Percentiles rank a stretch among this genome's conserved stretches.
Evolutionary conservation across 2,113 vertebrate species (phyloP).

Genomic region (Maccullochella peelii): DNA sequence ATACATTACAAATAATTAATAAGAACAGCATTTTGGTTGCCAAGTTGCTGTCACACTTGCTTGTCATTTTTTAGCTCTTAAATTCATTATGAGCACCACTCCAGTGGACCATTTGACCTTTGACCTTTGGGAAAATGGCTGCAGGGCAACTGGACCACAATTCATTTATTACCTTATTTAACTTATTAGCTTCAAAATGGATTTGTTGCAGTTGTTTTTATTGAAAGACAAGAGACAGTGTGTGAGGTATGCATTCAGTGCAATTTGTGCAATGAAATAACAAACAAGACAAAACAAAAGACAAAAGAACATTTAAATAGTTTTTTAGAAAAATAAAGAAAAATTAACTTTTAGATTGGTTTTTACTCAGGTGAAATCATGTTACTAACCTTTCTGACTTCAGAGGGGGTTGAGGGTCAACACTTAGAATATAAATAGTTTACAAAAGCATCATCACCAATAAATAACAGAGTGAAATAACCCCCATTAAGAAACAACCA

Average conservation of each 20-base stretch:
- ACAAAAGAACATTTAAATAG: too few species aligned
- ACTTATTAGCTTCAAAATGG: neutral
- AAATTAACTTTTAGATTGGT: neutral
- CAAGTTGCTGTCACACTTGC: neutral
- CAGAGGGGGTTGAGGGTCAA: neutral
- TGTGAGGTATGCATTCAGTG: too few species aligned
- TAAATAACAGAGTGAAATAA: neutral
- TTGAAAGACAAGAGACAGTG: neutral
- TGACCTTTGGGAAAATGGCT: neutral
- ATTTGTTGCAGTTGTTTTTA: neutral
- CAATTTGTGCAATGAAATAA: neutral
- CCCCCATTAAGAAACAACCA: neutral
- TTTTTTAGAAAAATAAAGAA: too few species aligned
- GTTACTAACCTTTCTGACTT: too few species aligned
- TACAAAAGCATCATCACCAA: neutral
- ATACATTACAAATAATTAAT: neutral
- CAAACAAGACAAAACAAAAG: neutral
- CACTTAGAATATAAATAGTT: neutral
- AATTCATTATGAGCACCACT: neutral
- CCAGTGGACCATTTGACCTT: neutral
- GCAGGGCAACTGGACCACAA: neutral
- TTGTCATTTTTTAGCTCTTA: neutral
- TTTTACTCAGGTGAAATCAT: too few species aligned
- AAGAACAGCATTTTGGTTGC: neutral
- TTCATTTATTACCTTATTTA: neutral